phyloP scores from a whole-genome alignment of 1,140 invertebrate genomes.

The Papilio aristodemus region DNA sequence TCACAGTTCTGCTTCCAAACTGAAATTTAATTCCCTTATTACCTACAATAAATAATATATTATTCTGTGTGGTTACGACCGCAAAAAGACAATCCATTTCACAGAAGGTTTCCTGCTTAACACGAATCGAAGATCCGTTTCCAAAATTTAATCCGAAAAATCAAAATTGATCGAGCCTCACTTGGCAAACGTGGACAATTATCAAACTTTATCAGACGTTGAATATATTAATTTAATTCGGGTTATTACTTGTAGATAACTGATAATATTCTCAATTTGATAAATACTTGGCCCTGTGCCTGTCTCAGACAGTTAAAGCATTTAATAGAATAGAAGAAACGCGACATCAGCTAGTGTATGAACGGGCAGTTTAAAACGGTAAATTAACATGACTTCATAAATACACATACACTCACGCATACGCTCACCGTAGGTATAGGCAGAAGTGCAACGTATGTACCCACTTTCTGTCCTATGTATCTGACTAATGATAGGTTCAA shows the following conservation, averaged over 20 bases:
- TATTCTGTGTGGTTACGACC: neutral
- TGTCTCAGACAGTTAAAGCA: neutral
- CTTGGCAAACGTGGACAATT: neutral
- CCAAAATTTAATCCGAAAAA: conserved; percentile 1
- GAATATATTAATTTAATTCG: conserved; percentile 3
- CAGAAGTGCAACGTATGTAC: too few relatives aligned
- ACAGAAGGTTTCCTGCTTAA: too few relatives aligned
- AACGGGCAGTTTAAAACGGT: too few relatives aligned
- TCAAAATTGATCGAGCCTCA: neutral
- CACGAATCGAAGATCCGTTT: neutral
- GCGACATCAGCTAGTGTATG: too few relatives aligned
- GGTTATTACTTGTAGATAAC: conserved; percentile 13
- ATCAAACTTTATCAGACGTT: neutral
- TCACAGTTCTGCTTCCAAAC: too few relatives aligned
- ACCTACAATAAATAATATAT: neutral
- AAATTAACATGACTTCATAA: too few relatives aligned
- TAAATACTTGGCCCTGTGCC: conserved; percentile 3
- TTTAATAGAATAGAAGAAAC: neutral
- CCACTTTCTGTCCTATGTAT: too few relatives aligned
- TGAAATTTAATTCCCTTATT: too few relatives aligned
- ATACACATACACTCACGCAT: too few relatives aligned
- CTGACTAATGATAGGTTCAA: too few relatives aligned
- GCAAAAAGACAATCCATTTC: neutral
- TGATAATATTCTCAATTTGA: neutral
- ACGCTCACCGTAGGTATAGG: too few relatives aligned